These are phyloP conservation scores for Enteromius afrohamiltoni DNA, from an alignment of 2,797 vertebrate species.

Conservation along the genomic window DNA sequence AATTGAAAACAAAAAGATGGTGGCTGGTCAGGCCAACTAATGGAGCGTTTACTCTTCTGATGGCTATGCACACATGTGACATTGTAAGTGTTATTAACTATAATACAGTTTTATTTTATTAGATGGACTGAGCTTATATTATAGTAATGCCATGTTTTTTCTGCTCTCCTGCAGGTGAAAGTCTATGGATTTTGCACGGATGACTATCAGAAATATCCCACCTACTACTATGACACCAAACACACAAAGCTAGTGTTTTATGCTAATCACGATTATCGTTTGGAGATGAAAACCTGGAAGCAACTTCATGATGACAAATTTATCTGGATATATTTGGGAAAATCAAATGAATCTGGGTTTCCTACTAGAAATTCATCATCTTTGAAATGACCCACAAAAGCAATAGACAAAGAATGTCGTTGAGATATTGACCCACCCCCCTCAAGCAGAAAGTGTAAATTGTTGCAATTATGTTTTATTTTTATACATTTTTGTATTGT, in stretches of 20 bases:
- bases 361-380: not conserved
- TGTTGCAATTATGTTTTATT: not conserved
- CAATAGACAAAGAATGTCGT: not conserved
- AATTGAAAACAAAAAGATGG: conserved; percentile 23
- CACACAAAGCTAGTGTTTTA: conserved; percentile 53
- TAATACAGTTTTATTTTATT: not conserved
- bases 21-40: conserved; percentile 41
- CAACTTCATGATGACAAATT: conserved; percentile 48
- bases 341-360: not conserved
- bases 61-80: conserved; percentile 46
- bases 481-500: not conserved
- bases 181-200: conserved; percentile 63
- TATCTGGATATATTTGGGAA: conserved; percentile 51
- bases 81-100: conserved; percentile 31
- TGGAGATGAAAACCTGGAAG: conserved; percentile 61
- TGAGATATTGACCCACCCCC: too few relatives aligned
- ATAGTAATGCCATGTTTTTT: not conserved
- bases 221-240: conserved; percentile 60
- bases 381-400: not conserved
- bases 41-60: conserved; percentile 46
- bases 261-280: conserved; percentile 55
- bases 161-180: conserved; percentile 52
- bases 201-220: conserved; percentile 49
- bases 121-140: not conserved
- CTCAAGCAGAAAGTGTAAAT: not conserved